Base-by-base conservation (phyloP, 2,888 invertebrate genomes). In the Ophion slaviceki region DNA sequence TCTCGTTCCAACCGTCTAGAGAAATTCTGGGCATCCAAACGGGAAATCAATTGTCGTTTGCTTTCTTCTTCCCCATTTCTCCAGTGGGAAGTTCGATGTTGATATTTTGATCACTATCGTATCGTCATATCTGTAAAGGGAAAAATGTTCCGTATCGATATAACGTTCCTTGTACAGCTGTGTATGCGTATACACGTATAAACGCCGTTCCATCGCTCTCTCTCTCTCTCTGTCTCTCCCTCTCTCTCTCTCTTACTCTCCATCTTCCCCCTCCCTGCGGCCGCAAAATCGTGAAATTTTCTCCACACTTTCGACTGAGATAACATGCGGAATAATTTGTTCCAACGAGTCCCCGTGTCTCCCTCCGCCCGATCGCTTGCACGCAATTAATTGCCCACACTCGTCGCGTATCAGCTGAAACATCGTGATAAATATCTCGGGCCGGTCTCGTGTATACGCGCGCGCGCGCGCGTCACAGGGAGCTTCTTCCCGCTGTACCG, bases 61-160 rank as follows among this genome's bases (percentile, higher is more conserved):
- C 57, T 84, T 86, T 88, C 64, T 83, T 86, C 76, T 88, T 88
- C 62, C 83, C 87, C 86, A 87, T 87, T 74, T 67, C 82, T 24
- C 53, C 32, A 3, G 71, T 68, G 24, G 24, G 71, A 32, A 14
- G 11, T 20, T 70, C 66, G 24, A 7, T 32, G n/a, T 62, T 57
- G 72, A 71, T 47, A 4, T 24, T 40, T n/a, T 10, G 71, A 53
- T 20, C 20, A 45, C 40, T 68, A 53, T 61, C 40, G 76, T 68
- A 47, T 72, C 28, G 32, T 80, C 40, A 20, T 75, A 59, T 82
- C 84, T 84, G 84, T 11, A 62, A 78, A 81, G 17, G 77, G 2
- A 84, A 75, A 20, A 45, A 53, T 68, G 24, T 59, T 62, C 6
- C 4, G 20, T 47, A 7, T 45, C 53, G 74, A 53, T 68, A 45